A percentile compares a stretch with the other conserved stretches of the same genome.
These are phyloP conservation scores for Hirtodrosophila histrioides DNA, from an alignment of 2,888 invertebrate genomes.

Conservation along the genomic window DNA sequence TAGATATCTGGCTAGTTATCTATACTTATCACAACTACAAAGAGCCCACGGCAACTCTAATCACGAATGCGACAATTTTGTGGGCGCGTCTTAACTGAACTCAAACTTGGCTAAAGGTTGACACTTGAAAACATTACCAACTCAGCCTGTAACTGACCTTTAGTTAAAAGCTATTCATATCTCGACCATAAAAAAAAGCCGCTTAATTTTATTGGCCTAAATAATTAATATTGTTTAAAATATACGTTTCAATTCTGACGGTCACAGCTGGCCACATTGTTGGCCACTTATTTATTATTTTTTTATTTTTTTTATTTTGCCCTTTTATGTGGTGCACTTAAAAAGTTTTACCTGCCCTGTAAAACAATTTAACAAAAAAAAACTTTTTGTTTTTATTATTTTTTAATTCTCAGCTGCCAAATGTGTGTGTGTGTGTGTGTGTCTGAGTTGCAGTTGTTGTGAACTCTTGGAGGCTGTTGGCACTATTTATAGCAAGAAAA, in stretches of 20 bases:
- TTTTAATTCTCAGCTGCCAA: conserved; percentile 53
- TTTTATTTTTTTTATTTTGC: conserved; percentile 19
- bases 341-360: conserved; percentile 52
- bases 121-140: neutral
- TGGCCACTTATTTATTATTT: conserved; percentile 35
- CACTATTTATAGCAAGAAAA: conserved; percentile 64
- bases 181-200: conserved; percentile 32
- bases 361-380: conserved; percentile 57
- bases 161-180: conserved; percentile 42
- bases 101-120: neutral
- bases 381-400: conserved; percentile 52
- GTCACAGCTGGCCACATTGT: conserved; percentile 47
- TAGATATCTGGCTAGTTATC: conserved; percentile 36
- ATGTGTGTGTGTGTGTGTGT: conserved; percentile 12
- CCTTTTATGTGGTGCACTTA: conserved; percentile 33
- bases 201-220: conserved; percentile 64
- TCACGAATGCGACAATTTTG: conserved; percentile 9
- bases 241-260: conserved; percentile 28
- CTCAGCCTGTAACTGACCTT: conserved; percentile 30
- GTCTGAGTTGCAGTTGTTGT: conserved; percentile 44
- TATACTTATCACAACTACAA: conserved; percentile 4
- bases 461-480: conserved; percentile 55
- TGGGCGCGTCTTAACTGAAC: conserved; percentile 17
- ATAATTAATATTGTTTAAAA: conserved; percentile 52
- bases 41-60: conserved; percentile 10